phyloP scores from a whole-genome alignment of 2,797 vertebrate genomes.

The Thalassophryne amazonica region DNA sequence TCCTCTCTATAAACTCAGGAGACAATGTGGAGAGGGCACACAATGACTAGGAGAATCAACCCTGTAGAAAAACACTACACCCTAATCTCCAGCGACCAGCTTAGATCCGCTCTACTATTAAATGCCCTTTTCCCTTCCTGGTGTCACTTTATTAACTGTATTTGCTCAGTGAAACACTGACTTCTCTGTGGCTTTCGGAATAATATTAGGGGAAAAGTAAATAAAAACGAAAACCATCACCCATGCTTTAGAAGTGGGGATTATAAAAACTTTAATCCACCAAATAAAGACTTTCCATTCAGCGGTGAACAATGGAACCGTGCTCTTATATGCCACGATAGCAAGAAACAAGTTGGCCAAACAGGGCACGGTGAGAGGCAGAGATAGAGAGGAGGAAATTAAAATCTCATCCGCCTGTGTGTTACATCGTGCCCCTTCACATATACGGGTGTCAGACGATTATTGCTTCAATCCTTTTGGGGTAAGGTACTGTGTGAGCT shows the following conservation, averaged over 20 bases:
- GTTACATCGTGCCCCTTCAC: constrained; percentile 28
- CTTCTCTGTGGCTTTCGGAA: constrained; percentile 15
- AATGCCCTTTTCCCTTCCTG: constrained; percentile 14
- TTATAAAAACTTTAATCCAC: constrained; percentile 19
- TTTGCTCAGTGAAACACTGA: constrained; percentile 41
- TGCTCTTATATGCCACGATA: neutral
- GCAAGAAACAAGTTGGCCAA: neutral
- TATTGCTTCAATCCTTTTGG: constrained; percentile 20
- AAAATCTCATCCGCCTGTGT: constrained; percentile 13
- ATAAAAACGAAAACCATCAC: constrained; percentile 14
- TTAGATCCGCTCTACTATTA: constrained; percentile 49
- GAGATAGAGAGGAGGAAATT: constrained; percentile 9
- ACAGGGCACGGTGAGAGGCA: neutral
- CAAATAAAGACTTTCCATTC: constrained; percentile 26
- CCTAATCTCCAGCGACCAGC: constrained; percentile 49
- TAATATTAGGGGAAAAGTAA: constrained; percentile 19
- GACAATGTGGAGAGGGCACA: constrained; percentile 35
- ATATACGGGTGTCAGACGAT: constrained; percentile 30
- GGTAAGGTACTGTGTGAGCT: constrained; percentile 14
- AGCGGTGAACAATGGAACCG: constrained; percentile 21
- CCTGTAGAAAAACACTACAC: constrained; percentile 55
- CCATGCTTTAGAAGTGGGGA: constrained; percentile 2
- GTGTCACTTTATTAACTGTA: constrained; percentile 51
- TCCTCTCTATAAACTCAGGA: constrained; percentile 54
- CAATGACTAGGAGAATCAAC: constrained; percentile 34